Percentiles rank a stretch among this genome's conserved stretches.
Conservation (phyloP, 2,888 invertebrate genomes). For the Drosophila birchii region DNA sequence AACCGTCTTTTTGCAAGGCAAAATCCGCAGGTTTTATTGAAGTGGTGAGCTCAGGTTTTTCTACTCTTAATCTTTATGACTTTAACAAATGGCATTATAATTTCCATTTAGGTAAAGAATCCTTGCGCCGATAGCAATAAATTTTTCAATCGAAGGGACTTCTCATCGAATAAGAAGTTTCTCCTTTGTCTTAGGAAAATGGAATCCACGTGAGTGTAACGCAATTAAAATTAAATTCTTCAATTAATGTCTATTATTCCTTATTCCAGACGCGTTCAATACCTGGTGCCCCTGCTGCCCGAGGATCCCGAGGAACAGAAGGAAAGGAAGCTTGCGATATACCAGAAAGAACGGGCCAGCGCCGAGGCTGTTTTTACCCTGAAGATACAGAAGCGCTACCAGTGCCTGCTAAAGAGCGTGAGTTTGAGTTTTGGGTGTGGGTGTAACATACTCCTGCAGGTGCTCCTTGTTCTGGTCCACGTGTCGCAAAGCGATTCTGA, state of each 20-base stretch:
- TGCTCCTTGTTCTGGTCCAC: conserved; percentile 1
- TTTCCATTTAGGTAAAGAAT: conserved; percentile 13
- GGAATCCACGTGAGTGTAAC: conserved; percentile 73
- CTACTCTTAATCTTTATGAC: no score
- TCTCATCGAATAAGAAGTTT: conserved; percentile 74
- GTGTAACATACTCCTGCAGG: conserved; percentile 5
- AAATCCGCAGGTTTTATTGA: background rate
- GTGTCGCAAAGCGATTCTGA: conserved; percentile 45
- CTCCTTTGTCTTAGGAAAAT: conserved; percentile 76
- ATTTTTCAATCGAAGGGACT: conserved; percentile 66
- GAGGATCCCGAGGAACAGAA: conserved; percentile 83
- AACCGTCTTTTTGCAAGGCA: conserved; percentile 26
- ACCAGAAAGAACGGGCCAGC: conserved; percentile 56
- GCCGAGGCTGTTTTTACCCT: conserved; percentile 75
- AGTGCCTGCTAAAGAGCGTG: conserved; percentile 82
- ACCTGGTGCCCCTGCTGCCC: conserved; percentile 81
- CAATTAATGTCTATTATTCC: no score
- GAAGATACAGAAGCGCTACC: conserved; percentile 79
- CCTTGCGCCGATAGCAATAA: conserved; percentile 28
- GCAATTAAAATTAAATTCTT: no score
- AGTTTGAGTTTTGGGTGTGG: conserved; percentile 51
- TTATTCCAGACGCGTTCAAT: conserved; percentile 76
- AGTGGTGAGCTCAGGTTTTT: conserved; percentile 19
- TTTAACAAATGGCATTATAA: no score
- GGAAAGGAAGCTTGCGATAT: conserved; percentile 62